Percentiles rank a stretch among this genome's conserved stretches.
Evolutionary conservation across 2,113 vertebrate genomes (phyloP).

Genomic region (Oncorhynchus masou): DNA sequence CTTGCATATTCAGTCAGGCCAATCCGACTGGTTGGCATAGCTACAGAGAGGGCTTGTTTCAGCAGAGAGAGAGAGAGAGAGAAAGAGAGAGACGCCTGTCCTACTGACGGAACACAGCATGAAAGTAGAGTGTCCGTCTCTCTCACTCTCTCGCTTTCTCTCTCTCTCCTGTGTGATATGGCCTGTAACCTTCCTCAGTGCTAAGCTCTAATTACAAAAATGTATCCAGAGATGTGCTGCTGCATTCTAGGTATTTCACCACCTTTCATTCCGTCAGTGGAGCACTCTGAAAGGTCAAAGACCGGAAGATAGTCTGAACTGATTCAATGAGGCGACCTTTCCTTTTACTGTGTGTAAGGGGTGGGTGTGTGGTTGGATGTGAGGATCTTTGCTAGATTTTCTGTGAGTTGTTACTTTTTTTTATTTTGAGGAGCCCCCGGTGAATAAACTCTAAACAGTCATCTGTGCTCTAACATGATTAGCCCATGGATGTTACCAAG

Average conservation of each 20-base stretch:
- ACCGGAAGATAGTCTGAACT: slow-evolving; percentile 35
- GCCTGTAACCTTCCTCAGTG: slow-evolving; percentile 31
- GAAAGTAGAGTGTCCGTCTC: neutral
- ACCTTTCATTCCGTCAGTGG: slow-evolving; percentile 54
- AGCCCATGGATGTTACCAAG: too few relatives aligned
- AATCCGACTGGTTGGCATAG: slow-evolving; percentile 35
- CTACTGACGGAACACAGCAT: neutral
- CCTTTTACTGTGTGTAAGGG: neutral
- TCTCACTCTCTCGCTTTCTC: neutral
- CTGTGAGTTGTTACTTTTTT: too few relatives aligned
- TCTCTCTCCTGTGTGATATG: slow-evolving; percentile 17
- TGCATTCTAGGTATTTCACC: slow-evolving; percentile 39
- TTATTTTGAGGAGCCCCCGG: neutral
- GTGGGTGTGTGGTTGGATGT: neutral
- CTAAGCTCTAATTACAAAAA: slow-evolving; percentile 57
- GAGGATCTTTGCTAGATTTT: neutral
- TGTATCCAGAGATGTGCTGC: slow-evolving; percentile 49
- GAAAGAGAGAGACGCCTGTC: neutral
- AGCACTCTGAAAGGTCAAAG: slow-evolving; percentile 52
- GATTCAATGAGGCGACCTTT: slow-evolving; percentile 36
- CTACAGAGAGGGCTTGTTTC: slow-evolving; percentile 17
- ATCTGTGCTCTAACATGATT: too few relatives aligned
- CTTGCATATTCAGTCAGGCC: slow-evolving; percentile 25
- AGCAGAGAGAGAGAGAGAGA: neutral
- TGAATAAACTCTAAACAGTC: neutral